phyloP scores from a whole-genome alignment of 2,113 vertebrate species.

The Asarcornis scutulata region DNA sequence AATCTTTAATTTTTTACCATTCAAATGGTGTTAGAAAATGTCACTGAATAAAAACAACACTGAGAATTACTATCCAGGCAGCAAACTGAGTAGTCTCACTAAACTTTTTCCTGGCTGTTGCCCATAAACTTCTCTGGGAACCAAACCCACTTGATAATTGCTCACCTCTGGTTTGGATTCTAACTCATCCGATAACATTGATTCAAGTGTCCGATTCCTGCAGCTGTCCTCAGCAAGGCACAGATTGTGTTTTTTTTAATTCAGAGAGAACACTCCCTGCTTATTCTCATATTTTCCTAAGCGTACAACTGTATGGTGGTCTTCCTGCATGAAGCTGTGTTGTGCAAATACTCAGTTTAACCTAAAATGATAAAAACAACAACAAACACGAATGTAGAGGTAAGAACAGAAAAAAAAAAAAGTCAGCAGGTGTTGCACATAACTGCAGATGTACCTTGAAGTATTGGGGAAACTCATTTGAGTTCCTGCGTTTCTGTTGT shows the following conservation, averaged over 20 bases:
- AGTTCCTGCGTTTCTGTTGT: background rate
- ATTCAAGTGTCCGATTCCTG: conserved; percentile 86
- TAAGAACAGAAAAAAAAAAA: conserved; percentile 9
- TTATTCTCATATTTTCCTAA: conserved; percentile 73
- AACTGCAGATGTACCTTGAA: background rate
- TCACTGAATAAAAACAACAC: background rate
- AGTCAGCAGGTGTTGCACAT: background rate
- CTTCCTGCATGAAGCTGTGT: conserved; percentile 50
- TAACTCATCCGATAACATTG: conserved; percentile 99
- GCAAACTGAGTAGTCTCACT: background rate
- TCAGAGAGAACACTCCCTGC: conserved; percentile 58
- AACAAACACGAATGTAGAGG: conserved; percentile 11
- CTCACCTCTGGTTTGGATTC: conserved; percentile 98
- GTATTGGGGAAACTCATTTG: background rate
- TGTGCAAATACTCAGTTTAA: conserved; percentile 37
- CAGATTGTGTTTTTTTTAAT: background rate
- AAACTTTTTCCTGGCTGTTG: background rate
- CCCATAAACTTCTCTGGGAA: background rate
- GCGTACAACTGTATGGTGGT: conserved; percentile 16
- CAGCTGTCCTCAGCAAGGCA: conserved; percentile 70
- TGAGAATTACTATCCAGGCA: background rate
- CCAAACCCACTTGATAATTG: conserved; percentile 3
- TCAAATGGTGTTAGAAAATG: background rate
- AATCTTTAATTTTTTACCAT: background rate
- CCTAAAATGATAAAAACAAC: conserved; percentile 73